Base-by-base conservation (phyloP, 2,888 invertebrate genomes). In the Campoletis raptor region DNA sequence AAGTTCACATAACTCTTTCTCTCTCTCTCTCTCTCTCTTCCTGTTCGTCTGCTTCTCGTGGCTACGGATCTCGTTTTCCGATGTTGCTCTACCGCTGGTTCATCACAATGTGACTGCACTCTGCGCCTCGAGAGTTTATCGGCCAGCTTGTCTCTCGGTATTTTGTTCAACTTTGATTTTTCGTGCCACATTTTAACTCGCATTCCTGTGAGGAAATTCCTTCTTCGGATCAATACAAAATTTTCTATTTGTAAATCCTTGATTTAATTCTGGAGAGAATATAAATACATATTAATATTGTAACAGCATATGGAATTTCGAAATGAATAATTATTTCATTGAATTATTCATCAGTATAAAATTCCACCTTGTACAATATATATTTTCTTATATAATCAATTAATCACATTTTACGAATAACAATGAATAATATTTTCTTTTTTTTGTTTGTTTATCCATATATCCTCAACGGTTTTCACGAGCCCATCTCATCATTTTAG, bases 121-220 rank as follows among this genome's bases (percentile, higher is more conserved):
- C 48, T 37, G 37, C 69, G 67, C 61, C 66, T 6, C 54, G 40
- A 73, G 42, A 69, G 81, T 85, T 85, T 82, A 82, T 78, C 61
- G 30, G 57, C 73, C 45, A 30, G 40, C 57, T 72, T 73, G 45
- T 61, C 48, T 45, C 80, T 45, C 36, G 69, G 72, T 52, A 78
- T 81, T 78, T 78, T 66, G 42, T 42, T 69, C 54, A 40, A 82
- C 76, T 82, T 87, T 85, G 67, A 84, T 86, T 86, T 85, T 76
- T 48, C 78, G 80, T 77, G 80, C 83, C 80, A 82, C 80, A 80
- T 81, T 69, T 70, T 30, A 12, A 15, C 83, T 42, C 61, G 45
- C 21, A 21, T 70, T 21, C 15, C 12, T 21, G 37, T 21, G 24
- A 24, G 12, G 21, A 9, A 12, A 36, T n/a, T n/a, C 12, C 12